These are phyloP conservation scores for Drosophila anomalipes DNA, from an alignment of 2,888 invertebrate species.

Conservation along the genomic window DNA sequence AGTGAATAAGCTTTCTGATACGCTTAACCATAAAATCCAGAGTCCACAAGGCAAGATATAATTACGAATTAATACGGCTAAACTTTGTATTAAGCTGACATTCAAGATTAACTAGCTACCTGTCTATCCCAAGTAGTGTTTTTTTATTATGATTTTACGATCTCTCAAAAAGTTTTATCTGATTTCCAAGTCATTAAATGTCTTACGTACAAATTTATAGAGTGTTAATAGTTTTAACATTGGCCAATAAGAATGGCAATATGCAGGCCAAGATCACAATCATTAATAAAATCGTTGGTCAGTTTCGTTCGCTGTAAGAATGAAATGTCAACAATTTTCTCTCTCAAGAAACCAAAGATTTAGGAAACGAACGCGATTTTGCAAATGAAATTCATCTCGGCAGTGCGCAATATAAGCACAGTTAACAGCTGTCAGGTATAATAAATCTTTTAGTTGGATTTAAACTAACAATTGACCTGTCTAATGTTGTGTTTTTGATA, in stretches of 20 bases:
- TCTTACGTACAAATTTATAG: slow-evolving; percentile 7
- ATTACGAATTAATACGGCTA: slow-evolving; percentile 9
- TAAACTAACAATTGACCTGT: slow-evolving; percentile 1
- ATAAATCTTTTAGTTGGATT: not conserved
- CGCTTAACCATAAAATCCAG: not conserved
- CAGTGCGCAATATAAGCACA: not conserved
- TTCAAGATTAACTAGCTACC: not conserved
- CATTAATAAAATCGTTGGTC: slow-evolving; percentile 18
- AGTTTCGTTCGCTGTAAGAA: slow-evolving; percentile 18
- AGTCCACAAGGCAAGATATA: not conserved
- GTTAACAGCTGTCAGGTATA: not conserved
- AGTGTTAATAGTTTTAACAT: slow-evolving; percentile 60
- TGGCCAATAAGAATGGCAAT: slow-evolving; percentile 48
- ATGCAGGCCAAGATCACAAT: slow-evolving; percentile 64
- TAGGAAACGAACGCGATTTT: slow-evolving; percentile 56
- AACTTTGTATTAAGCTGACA: slow-evolving; percentile 15
- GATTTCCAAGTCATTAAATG: slow-evolving; percentile 19
- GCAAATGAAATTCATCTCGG: slow-evolving; percentile 30
- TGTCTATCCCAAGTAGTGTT: not conserved
- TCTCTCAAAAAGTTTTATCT: slow-evolving; percentile 16
- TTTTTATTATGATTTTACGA: slow-evolving; percentile 22
- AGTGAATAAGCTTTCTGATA: slow-evolving; percentile 13
- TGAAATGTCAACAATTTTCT: not conserved
- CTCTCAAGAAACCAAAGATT: slow-evolving; percentile 53
- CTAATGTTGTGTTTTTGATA: not conserved